Conservation (phyloP, 2,113 vertebrate species). For the Lipotes vexillifer region DNA sequence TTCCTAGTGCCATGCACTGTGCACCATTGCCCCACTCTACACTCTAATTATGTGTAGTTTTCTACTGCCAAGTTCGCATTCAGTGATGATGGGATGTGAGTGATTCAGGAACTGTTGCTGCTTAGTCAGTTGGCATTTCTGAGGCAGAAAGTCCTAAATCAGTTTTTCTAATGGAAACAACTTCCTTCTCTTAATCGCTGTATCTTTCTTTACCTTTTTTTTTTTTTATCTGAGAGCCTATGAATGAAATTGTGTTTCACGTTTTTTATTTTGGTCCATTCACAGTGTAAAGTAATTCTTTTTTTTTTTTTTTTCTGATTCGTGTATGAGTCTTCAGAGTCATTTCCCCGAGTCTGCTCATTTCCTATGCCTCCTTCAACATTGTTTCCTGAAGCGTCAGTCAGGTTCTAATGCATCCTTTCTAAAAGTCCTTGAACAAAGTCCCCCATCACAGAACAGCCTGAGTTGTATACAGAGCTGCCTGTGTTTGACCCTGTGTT, state of each 20-base stretch:
- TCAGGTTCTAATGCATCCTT: background rate
- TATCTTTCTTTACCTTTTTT: background rate
- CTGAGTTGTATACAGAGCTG: fast-evolving
- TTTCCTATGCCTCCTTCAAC: no score
- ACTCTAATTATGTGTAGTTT: fast-evolving
- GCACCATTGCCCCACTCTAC: fast-evolving
- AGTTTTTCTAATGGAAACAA: background rate
- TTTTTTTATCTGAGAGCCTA: background rate
- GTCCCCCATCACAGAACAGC: background rate
- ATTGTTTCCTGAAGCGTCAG: background rate
- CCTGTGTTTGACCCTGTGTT: background rate
- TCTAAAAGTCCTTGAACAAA: background rate
- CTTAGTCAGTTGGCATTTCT: background rate
- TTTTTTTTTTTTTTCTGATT: no score
- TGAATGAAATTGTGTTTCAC: background rate
- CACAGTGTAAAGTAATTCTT: fast-evolving
- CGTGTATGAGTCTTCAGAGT: fast-evolving
- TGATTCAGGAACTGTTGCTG: background rate
- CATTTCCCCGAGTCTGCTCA: background rate
- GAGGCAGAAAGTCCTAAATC: background rate
- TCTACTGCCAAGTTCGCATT: background rate
- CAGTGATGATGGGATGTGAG: background rate
- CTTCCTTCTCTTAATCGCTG: background rate
- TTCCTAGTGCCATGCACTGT: fast-evolving
- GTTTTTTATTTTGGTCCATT: background rate